phyloP scores from a whole-genome alignment of 2,888 invertebrate species.

The Iphiclides podalirius region DNA sequence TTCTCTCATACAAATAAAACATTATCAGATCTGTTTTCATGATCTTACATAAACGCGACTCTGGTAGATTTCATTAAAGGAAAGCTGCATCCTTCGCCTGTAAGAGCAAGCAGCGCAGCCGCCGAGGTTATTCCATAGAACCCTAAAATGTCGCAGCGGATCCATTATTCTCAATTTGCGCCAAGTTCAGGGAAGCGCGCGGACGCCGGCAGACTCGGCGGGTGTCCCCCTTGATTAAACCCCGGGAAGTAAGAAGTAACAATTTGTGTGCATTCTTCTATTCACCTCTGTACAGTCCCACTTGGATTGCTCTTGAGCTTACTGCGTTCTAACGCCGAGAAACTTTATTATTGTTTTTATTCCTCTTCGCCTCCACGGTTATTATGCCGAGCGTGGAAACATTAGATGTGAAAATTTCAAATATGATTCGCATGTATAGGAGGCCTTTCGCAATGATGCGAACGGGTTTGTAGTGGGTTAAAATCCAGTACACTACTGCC shows the following conservation, averaged over 20 bases:
- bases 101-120: constrained; percentile 21
- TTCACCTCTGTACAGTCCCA: constrained; percentile 38
- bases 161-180: constrained; percentile 78
- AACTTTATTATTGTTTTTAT: constrained; percentile 22
- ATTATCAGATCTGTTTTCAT: no score
- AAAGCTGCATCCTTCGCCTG: not conserved
- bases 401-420: not conserved
- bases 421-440: no score
- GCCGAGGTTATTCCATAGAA: constrained; percentile 51
- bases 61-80: not conserved
- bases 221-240: constrained; percentile 80
- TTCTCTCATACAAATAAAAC: no score
- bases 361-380: not conserved
- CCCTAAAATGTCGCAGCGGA: constrained; percentile 57
- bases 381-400: constrained; percentile 1
- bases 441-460: no score
- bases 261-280: constrained; percentile 65
- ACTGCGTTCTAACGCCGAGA: constrained; percentile 26
- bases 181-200: constrained; percentile 57
- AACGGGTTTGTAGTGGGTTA: no score
- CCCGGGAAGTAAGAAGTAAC: constrained; percentile 66
- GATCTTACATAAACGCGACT: not conserved
- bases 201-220: constrained; percentile 59
- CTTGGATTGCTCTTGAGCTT: constrained; percentile 51
- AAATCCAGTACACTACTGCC: no score